Evolutionary conservation across 2,113 vertebrate species (phyloP), one percentile per base, ranked within the genome.

Genomic region (Prochilodus magdalenae): DNA sequence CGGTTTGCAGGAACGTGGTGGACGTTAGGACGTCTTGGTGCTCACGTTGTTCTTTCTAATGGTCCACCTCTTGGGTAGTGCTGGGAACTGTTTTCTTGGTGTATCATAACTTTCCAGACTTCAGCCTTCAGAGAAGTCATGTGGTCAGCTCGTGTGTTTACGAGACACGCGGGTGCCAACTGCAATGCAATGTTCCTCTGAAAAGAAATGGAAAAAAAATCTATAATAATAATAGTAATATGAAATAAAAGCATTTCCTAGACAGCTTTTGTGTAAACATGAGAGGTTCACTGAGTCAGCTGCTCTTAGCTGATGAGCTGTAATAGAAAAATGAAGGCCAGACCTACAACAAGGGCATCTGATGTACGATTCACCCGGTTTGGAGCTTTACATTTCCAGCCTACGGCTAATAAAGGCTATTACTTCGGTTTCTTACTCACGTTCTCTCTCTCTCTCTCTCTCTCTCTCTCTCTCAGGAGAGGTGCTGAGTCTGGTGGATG

Each of bases 401-500:
- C 40, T 5, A 10, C 1, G 40, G 8, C 8, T 44, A 44, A 8
- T 44, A 7, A 11, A 44, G 40, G 5, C 5, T 44, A 8, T 44
- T 7, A 36, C 36, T 36, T 36, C 4, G 5, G 4, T 44, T 44
- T 44, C 40, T 44, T 10, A 16, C 49, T 51, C 1, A 77, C 10
- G 53, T 22, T 33, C 29, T 65, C 30, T 40, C 53, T 75, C 33
- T 60, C 80, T 36, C 4, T 72, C 67, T 49, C 15, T 36, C 36
- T 36, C 36, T 36, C 36, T 57, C n/a, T 87, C n/a, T 83, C 47
- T 81, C 24, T 90, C 90, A 99, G 98, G 97, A 92, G 97, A 99
- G 92, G 96, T 97, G 87, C 88, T 99, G 90, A 99, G 98, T 92
- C 93, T 99, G 90, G 95, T 96, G 0, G 98, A 99, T 74, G 97